Base-by-base conservation (phyloP, 2,113 vertebrate genomes). In the Ceuthmochares aereus region DNA sequence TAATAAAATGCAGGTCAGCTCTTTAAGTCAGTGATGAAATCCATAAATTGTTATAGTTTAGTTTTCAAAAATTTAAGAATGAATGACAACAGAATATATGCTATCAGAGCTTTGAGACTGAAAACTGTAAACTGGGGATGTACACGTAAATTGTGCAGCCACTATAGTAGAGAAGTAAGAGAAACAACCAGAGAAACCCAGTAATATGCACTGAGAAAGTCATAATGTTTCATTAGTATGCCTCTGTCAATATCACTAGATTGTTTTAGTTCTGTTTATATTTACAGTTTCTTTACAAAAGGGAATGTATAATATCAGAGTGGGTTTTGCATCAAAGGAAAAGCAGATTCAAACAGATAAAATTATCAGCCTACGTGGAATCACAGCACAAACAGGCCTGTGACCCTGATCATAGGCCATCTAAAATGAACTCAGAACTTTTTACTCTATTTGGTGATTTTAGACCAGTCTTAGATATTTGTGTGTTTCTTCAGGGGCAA, bases 1-100 rank as follows among this genome's bases (percentile, higher is more conserved):
- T 67, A 87, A 91, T 93, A 91, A 96, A 95, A 86, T 43, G 20
- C 14, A 89, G 49, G 58, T 79, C 72, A 42, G 40, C 14, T 63
- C 82, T 59, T 32, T 27, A 84, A 25, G 21, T 95, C 75, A 88
- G 7, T 47, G 32, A 62, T 52, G 15, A 14, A 77, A 9, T 11
- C 12, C 10, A 18, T 91, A 91, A 95, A 90, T 74, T 40, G 19
- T 81, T 62, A 7, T 6, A 60, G 56, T 60, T 62, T 67, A 52
- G 12, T 81, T 54, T 79, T 84, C 45, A 69, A 91, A 93, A 83
- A 25, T 74, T 40, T 36, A 92, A 66, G 75, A 76, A 45, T 22
- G 47, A 84, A 68, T 87, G 43, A 51, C 37, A 81, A 43, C 51
- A 51, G 34, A 69, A 63, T 15, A 45, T 56, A 49, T 10, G 11